Evolutionary conservation across 1,140 invertebrate species (phyloP).

Genomic region (Rhizoglyphus robini): DNA sequence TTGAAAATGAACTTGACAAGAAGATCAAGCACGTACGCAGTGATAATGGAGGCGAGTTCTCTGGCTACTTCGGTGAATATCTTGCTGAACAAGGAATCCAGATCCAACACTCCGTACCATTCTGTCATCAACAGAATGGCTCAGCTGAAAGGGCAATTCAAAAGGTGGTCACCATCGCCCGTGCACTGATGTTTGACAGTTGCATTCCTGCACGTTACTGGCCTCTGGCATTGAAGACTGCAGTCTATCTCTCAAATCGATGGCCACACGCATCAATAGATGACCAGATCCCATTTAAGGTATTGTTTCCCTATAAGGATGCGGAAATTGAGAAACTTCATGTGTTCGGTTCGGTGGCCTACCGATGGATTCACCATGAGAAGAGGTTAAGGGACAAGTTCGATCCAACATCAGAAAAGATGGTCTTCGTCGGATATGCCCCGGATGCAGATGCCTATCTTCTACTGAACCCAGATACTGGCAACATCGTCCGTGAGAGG

Average conservation of each 20-base stretch:
- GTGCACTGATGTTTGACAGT: slow-evolving; percentile 17
- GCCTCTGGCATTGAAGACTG: not conserved
- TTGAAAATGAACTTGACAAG: not conserved
- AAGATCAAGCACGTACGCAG: not conserved
- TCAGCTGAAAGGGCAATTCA: slow-evolving; percentile 32
- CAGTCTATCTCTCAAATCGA: not conserved
- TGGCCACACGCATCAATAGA: not conserved
- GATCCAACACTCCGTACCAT: slow-evolving; percentile 18
- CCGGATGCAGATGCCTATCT: not conserved
- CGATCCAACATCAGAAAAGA: not conserved
- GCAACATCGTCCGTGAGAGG: not conserved
- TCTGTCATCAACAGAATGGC: slow-evolving; percentile 35
- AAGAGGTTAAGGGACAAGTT: not conserved
- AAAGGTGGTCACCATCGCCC: slow-evolving; percentile 27
- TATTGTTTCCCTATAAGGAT: not conserved
- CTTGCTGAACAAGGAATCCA: not conserved
- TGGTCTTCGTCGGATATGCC: not conserved
- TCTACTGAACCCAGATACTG: not conserved
- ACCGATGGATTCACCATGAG: not conserved
- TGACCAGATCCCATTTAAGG: not conserved
- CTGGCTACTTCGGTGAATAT: not conserved
- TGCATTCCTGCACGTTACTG: not conserved
- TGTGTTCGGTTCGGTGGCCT: not conserved
- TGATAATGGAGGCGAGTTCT: not conserved
- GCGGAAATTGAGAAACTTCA: not conserved